Evolutionary conservation across 2,888 invertebrate genomes (phyloP).

Genomic region (Choristoneura rosaceana): DNA sequence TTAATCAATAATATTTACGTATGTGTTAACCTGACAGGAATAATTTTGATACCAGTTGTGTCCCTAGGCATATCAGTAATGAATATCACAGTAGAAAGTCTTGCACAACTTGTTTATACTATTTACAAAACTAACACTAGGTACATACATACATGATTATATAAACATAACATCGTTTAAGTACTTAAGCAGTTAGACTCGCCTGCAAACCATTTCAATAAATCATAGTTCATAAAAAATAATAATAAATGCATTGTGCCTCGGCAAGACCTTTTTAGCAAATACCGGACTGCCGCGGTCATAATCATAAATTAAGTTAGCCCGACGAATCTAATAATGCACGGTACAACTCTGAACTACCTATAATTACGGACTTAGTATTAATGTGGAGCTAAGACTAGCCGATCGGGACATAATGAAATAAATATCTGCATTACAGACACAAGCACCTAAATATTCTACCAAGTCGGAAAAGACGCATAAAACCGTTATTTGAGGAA

Average conservation of each 20-base stretch:
- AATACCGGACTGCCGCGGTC: slow-evolving; percentile 60
- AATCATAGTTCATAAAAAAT: slow-evolving; percentile 18
- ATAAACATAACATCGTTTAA: slow-evolving; percentile 23
- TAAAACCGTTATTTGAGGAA: slow-evolving; percentile 13
- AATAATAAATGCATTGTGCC: slow-evolving; percentile 34
- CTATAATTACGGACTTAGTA: slow-evolving; percentile 34
- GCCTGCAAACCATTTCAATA: slow-evolving; percentile 23
- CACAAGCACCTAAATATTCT: slow-evolving; percentile 59
- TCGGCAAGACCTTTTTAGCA: slow-evolving; percentile 67
- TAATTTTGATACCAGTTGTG: slow-evolving; percentile 44
- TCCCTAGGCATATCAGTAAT: slow-evolving; percentile 59
- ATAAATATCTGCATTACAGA: slow-evolving; percentile 54
- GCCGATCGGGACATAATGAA: slow-evolving; percentile 55
- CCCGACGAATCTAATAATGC: slow-evolving; percentile 23
- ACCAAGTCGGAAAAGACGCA: slow-evolving; percentile 36
- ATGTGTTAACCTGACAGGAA: slow-evolving; percentile 32
- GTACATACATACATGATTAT: slow-evolving; percentile 21
- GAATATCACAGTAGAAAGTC: slow-evolving; percentile 53
- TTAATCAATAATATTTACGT: slow-evolving; percentile 40
- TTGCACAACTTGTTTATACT: slow-evolving; percentile 30
- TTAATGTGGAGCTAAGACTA: slow-evolving; percentile 62
- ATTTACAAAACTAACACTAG: slow-evolving; percentile 50
- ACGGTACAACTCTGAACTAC: slow-evolving; percentile 19
- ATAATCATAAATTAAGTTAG: slow-evolving; percentile 13
- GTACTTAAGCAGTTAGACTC: slow-evolving; percentile 23